Evolutionary conservation across 2,888 invertebrate genomes (phyloP), one percentile per base, ranked within the genome.

Genomic region (Apeira syringaria): DNA sequence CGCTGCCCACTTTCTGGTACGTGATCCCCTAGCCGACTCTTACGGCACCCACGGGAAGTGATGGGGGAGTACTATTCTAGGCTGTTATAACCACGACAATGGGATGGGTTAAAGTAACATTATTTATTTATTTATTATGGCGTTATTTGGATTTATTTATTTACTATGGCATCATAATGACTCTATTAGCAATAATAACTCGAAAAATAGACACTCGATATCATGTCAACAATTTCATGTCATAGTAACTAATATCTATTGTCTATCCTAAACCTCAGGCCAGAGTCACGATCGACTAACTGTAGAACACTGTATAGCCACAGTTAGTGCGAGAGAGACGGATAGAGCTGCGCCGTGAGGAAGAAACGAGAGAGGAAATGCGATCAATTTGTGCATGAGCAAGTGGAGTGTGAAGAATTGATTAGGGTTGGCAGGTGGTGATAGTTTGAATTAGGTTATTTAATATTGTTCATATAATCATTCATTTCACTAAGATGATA

Each of bases 301-400:
- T 78, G 81, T 80, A 60, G 51, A 63, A 52, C 25, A 9, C 1
- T 1, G 30, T 11, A n/a, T 3, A 15, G 12, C 68, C 72, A 79
- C 83, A 78, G 83, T 82, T 82, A 81, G 76, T 67, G 75, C 50
- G 73, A 81, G 49, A n/a, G 73, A 50, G 74, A 75, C 32, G 32
- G 53, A 15, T 5, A 5, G 2, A 7, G 5, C 2, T 22, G 28
- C 8, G 44, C 4, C 2, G 9, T 4, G 28, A 7, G 48, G 64
- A 70, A 38, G 15, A 66, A 61, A 64, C 64, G 45, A 35, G 56
- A 30, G 33, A 29, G 24, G 44, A 38, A 50, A 37, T 62, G 61
- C 74, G 73, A 80, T 82, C 78, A 80, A 80, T 80, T 81, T 77
- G 80, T 73, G 75, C 78, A 72, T 70, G 71, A 68, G 67, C 76